Base-by-base conservation (phyloP, 53 echinoderm and acorn worm genomes). In the Echinarachnius parma region DNA sequence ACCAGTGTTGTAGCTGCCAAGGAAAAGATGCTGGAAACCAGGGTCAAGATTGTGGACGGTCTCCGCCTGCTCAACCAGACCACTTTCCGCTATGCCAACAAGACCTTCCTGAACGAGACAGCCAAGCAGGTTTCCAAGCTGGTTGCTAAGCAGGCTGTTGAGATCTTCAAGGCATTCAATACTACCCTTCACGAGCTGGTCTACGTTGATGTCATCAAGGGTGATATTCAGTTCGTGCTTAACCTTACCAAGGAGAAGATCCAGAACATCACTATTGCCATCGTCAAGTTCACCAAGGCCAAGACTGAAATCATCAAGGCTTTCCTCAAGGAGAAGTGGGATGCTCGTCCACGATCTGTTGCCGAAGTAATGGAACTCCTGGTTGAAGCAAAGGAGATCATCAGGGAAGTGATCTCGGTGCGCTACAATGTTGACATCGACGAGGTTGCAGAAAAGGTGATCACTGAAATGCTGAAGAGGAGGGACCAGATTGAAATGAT, bases 191-290 rank as follows among this genome's bases (percentile, higher is more conserved):
- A 66, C 28, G 36, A 75, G 27, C 68, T 59, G 21, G 67, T 83
- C 35, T 66, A 83, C 14, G 53, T 83, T 13, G 67, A 77, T 60
- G 48, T 77, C 13, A 66, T 83, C 53, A 77, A 83, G 30, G 77
- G 28, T 13, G 66, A 77, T 36, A 15, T 83, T 16, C 24, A 47
- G 49, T 48, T 65, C 0, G 48, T 83, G 2, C n/a, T 49, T 4
- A 66, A 77, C 36, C 30, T 64, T 36, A 59, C 66, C 49, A 72
- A 28, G 20, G 39, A 64, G 34, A 62, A 63, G 64, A 28, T 64
- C 18, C 21, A 4, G 13, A 64, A 78, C 35, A 5, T 61, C 4
- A 61, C 78, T 34, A 50, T 31, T 18, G 21, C 64, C 18, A 24
- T 52, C 21, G 34, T 19, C 14, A 19, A 24, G 24, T 65, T 54